Conservation (phyloP, 2,888 invertebrate genomes). For the Meta bourneti region DNA sequence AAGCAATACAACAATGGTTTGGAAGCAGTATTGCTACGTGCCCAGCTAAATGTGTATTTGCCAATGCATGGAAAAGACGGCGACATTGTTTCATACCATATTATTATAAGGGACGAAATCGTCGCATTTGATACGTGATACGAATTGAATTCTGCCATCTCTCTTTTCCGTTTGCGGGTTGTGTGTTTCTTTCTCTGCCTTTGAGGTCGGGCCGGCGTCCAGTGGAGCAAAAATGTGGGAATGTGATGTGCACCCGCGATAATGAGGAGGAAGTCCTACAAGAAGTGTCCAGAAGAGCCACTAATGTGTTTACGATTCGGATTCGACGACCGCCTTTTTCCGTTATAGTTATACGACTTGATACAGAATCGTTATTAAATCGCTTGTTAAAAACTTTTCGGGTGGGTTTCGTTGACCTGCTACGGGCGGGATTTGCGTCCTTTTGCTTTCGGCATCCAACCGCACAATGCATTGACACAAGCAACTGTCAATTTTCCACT, state of each 20-base stretch:
- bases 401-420: not conserved
- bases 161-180: slow-evolving; percentile 7
- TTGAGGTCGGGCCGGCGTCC: slow-evolving; percentile 43
- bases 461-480: not conserved
- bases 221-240: slow-evolving; percentile 62
- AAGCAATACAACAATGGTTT: slow-evolving; percentile 61
- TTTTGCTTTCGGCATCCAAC: no score
- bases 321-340: slow-evolving; percentile 15
- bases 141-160: slow-evolving; percentile 22
- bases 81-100: slow-evolving; percentile 53
- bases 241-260: slow-evolving; percentile 43
- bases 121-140: slow-evolving; percentile 45
- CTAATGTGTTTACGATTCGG: slow-evolving; percentile 35
- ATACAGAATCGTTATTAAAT: not conserved
- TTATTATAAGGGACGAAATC: slow-evolving; percentile 63
- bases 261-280: slow-evolving; percentile 48
- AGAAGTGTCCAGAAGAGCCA: slow-evolving; percentile 23
- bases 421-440: not conserved
- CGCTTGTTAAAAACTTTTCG: not conserved
- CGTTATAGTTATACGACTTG: not conserved
- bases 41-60: slow-evolving; percentile 42
- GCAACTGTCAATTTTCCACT: not conserved
- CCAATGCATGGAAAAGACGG: slow-evolving; percentile 30
- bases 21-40: slow-evolving; percentile 57
- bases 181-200: slow-evolving; percentile 5